Conservation (phyloP, 2,113 vertebrate species). For the Alexandromys fortis region DNA sequence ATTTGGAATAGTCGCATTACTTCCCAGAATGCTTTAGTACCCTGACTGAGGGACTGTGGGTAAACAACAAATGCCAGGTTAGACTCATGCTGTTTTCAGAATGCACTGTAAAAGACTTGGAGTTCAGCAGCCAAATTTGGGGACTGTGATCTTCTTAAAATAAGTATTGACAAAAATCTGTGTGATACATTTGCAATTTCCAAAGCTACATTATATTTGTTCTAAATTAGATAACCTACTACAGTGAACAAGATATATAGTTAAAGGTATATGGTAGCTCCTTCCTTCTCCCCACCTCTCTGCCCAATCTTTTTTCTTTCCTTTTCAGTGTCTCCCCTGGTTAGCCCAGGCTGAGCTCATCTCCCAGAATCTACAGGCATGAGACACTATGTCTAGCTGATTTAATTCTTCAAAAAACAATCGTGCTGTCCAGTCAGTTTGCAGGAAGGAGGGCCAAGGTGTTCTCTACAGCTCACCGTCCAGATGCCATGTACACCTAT, state of each 20-base stretch:
- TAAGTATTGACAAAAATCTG: constrained; percentile 68
- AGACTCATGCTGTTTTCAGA: not conserved
- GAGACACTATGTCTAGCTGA: not conserved
- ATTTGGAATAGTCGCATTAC: constrained; percentile 30
- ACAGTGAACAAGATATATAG: constrained; percentile 49
- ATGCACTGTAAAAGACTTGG: not conserved
- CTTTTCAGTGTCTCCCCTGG: not conserved
- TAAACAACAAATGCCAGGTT: not conserved
- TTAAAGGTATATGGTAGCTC: constrained; percentile 61
- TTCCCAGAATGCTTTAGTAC: constrained; percentile 55
- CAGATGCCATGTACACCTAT: constrained; percentile 49
- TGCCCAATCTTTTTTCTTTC: not conserved
- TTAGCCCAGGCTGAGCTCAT: not conserved
- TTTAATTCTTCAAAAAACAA: not conserved
- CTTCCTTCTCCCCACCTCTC: not conserved
- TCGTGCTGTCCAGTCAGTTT: not conserved
- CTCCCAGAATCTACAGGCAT: not conserved
- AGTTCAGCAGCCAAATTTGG: constrained; percentile 45
- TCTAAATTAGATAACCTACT: constrained; percentile 61
- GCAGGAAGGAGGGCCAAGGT: constrained; percentile 40
- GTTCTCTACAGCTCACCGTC: constrained; percentile 48
- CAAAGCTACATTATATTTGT: constrained; percentile 18
- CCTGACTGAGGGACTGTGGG: not conserved
- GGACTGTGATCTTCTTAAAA: constrained; percentile 21
- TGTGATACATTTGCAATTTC: constrained; percentile 29